A percentile compares a stretch with the other conserved stretches of the same genome.
Evolutionary conservation across 2,113 vertebrate genomes (phyloP).

Genomic region (Riparia riparia): DNA sequence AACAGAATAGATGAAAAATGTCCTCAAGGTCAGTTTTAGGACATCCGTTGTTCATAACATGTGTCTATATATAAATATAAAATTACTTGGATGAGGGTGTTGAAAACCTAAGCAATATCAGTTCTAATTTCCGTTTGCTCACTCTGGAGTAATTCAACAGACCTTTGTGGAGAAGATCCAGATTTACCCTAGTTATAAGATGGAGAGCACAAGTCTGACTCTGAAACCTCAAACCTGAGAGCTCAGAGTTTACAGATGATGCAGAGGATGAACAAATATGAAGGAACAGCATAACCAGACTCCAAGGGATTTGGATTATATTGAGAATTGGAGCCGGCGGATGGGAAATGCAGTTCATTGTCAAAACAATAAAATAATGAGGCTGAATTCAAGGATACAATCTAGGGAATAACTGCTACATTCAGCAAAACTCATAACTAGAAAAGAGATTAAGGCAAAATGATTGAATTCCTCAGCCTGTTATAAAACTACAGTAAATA

Average conservation of each 20-base stretch:
- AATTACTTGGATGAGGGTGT: conserved; percentile 26
- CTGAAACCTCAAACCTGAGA: background rate
- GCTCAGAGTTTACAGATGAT: conserved; percentile 23
- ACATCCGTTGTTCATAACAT: conserved; percentile 67
- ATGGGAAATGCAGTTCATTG: conserved; percentile 40
- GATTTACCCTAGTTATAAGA: background rate
- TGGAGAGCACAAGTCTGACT: background rate
- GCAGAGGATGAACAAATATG: conserved; percentile 27
- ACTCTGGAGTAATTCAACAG: conserved; percentile 44
- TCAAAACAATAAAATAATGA: conserved; percentile 62
- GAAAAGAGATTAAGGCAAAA: conserved; percentile 14
- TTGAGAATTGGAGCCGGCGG: background rate
- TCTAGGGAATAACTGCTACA: conserved; percentile 34
- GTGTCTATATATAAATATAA: conserved; percentile 43
- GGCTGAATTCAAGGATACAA: background rate
- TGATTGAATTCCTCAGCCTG: background rate
- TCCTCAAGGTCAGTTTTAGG: conserved; percentile 29
- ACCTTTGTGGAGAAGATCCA: conserved; percentile 8
- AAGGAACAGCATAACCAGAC: background rate
- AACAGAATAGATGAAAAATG: background rate
- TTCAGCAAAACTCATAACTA: background rate
- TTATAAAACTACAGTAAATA: background rate
- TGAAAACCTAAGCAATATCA: conserved; percentile 56
- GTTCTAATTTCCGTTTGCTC: conserved; percentile 29
- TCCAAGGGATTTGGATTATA: conserved; percentile 36